Evolutionary conservation across 2,797 vertebrate genomes (phyloP), one percentile per base, ranked within the genome.

Genomic region (Gambusia yucatana): DNA sequence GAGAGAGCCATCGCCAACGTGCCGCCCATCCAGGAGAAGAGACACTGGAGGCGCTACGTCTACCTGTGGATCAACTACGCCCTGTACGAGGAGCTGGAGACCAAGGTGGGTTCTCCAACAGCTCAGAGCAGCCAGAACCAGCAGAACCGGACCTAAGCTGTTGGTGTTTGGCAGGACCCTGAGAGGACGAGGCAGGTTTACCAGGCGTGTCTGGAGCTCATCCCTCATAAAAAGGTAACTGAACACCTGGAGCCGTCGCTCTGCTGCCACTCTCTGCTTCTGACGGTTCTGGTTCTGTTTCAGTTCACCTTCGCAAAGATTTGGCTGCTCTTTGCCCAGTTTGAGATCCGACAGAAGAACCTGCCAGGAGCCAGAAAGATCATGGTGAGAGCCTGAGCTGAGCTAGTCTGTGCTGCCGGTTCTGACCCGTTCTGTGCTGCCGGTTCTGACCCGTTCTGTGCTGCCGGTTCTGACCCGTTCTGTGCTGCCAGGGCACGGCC

Each of bases 261-360:
- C 71, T 25, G 71, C 46, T 20, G 28, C 7, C 43, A 9, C 43
- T 9, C 17, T 8, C 43, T 33, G 57, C 4, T 41, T 28, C 52
- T 43, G 36, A 4, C 22, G 17, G 25, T 17, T 17, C 10, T 6
- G 14, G 0, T 2, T 83, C 87, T 88, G 69, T 85, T 85, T 47
- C 93, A 99, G 98, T 99, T 99, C 93, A 99, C 98, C 0, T 99
- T 99, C 86, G 98, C 98, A 46, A 99, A 99, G 94, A 98, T 99
- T 41, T 99, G 98, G 98, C 92, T 99, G 86, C 94, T 99, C 0
- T 98, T 95, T 44, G 96, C 94, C 43, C 97, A 98, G 75, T 99
- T 99, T 94, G 98, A 99, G 95, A 98, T 99, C 83, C 94, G 98
- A n/a, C 98, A 99, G 94, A 99, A 99, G 89, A 99, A 97, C 89